Evolutionary conservation across 2,797 vertebrate species (phyloP).

Genomic region (Epinephelus malabaricus): DNA sequence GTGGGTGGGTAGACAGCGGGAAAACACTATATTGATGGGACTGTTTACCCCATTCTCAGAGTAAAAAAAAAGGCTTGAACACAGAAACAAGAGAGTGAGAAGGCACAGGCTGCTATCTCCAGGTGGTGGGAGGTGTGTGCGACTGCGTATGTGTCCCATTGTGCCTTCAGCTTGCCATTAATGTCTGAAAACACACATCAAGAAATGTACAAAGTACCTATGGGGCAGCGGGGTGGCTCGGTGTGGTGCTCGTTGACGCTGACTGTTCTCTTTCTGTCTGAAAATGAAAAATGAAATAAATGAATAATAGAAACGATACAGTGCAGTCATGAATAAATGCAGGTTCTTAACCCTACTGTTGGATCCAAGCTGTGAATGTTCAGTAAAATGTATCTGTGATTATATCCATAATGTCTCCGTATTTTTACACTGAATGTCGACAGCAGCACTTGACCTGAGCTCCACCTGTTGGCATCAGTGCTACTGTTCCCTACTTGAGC

Average conservation of each 20-base stretch:
- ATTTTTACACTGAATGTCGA: constrained; percentile 55
- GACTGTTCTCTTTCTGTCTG: constrained; percentile 35
- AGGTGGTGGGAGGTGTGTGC: constrained; percentile 13
- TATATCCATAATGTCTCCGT: constrained; percentile 41
- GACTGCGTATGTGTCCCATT: constrained; percentile 17
- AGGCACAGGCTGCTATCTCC: constrained; percentile 28
- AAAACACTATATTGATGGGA: constrained; percentile 75
- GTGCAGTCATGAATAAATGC: constrained; percentile 67
- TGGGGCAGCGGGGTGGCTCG: constrained; percentile 20
- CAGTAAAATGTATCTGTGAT: constrained; percentile 55
- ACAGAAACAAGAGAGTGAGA: constrained; percentile 51
- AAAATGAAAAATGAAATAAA: constrained; percentile 55
- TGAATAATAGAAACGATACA: constrained; percentile 50
- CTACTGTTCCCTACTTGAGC: constrained; percentile 6
- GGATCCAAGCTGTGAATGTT: constrained; percentile 44
- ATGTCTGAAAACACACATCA: constrained; percentile 50
- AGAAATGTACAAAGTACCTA: constrained; percentile 34
- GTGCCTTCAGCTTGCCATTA: constrained; percentile 26
- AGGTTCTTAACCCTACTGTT: constrained; percentile 53
- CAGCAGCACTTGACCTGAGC: constrained; percentile 58
- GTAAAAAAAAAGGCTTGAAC: constrained; percentile 27
- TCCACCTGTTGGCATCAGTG: constrained; percentile 28
- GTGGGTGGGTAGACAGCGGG: constrained; percentile 73
- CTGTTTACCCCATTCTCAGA: constrained; percentile 66
- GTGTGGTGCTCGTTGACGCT: constrained; percentile 21